Base-by-base conservation (phyloP, 2,113 vertebrate species). In the Rhineura floridana region DNA sequence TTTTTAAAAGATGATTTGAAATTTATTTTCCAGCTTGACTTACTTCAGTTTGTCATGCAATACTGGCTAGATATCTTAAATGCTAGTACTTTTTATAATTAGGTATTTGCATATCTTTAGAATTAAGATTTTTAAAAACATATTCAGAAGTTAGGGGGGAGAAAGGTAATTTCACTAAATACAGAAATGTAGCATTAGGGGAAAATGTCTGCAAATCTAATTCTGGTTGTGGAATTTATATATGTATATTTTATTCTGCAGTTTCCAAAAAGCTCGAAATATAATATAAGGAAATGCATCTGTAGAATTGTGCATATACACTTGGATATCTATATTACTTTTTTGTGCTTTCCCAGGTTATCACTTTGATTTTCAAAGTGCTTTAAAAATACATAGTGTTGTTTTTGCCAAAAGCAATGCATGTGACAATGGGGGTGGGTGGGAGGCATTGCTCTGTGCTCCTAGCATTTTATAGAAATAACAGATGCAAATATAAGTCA, bases 401-500 rank as follows among this genome's bases (percentile, higher is more conserved):
- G 13, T 63, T 73, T 85, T 78, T 73, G 48, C 44, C 90, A 77
- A 93, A 91, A 33, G 46, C 92, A 94, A 91, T 88, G 30, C 81
- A 77, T 77, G 72, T 77, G 73, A 88, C 52, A 55, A 84, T 42
- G 75, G 28, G 62, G 55, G n/a, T 36, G 59, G 84, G 62, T 13
- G 55, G 50, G 25, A 83, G 36, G 76, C 48, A 70, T 91, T 90
- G 33, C 15, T 92, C 92, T 94, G 33, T 86, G 92, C 79, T 94
- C 90, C 83, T 0, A 88, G 77, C 76, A 75, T 90, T 91, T 89
- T 87, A 55, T 75, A 92, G 80, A 83, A 91, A 88, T 82, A 87
- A 62, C 81, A 62, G 83, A 90, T 87, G 92, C 80, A 88, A 90
- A 91, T 85, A 90, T 65, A 86, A 19, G 55, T 92, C 48, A 91